These are phyloP conservation scores for Sorex araneus DNA, from an alignment of 2,113 vertebrate species.

Conservation along the genomic window DNA sequence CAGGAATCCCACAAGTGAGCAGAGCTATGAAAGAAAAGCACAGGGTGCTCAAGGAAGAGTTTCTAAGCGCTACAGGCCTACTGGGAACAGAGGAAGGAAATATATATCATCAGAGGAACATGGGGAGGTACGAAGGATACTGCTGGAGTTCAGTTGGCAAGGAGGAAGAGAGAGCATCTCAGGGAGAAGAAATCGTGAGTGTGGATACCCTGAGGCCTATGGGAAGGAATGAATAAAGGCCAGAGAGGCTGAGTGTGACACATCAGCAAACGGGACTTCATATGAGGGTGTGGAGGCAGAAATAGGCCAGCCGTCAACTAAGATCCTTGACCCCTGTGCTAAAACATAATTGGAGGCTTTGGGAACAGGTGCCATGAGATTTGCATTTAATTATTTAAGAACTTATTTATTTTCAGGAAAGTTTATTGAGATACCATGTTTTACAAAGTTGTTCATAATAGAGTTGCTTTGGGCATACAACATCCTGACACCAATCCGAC, in stretches of 20 bases:
- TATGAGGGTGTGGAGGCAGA: not conserved
- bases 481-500: no score
- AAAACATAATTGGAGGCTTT: not conserved
- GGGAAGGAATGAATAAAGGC: not conserved
- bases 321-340: not conserved
- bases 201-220: not conserved
- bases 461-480: no score
- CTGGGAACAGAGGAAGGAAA: not conserved
- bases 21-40: not conserved
- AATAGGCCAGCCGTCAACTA: not conserved
- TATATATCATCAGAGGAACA: not conserved
- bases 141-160: not conserved
- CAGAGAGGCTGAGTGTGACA: not conserved
- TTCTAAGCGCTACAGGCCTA: not conserved
- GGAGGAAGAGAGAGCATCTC: not conserved
- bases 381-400: no score
- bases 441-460: no score
- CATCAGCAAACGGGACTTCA: accelerated
- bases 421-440: no score
- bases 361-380: not conserved
- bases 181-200: not conserved
- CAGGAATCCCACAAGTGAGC: not conserved
- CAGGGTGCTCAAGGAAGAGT: not conserved
- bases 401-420: no score
- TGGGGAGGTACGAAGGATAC: no score